Evolutionary conservation across 2,797 vertebrate species (phyloP).

Genomic region (Diplodus sargus): DNA sequence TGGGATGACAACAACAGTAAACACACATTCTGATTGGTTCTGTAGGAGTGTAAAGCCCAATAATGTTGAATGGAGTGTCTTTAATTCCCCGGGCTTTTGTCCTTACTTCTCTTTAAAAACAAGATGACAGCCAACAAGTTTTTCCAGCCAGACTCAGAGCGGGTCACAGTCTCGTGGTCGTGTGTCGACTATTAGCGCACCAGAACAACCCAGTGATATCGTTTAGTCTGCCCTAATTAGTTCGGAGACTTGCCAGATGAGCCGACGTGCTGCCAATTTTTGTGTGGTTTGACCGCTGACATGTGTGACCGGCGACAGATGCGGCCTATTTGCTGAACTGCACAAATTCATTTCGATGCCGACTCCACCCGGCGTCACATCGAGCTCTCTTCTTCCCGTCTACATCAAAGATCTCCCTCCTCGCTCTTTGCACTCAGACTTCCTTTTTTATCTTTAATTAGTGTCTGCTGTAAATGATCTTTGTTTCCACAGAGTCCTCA

Average conservation of each 20-base stretch:
- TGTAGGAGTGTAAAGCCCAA: no score
- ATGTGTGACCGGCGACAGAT: conserved; percentile 47
- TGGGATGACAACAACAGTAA: no score
- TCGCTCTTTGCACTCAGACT: conserved; percentile 15
- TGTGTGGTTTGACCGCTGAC: conserved; percentile 43
- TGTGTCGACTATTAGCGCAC: conserved; percentile 34
- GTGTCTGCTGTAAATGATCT: conserved; percentile 47
- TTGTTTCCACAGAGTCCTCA: conserved; percentile 35
- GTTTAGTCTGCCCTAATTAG: conserved; percentile 40
- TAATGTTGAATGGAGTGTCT: no score
- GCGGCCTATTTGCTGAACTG: conserved; percentile 38
- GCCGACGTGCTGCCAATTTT: conserved; percentile 34
- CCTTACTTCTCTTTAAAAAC: neutral
- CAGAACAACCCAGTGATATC: conserved; percentile 31
- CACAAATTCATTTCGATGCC: conserved; percentile 23
- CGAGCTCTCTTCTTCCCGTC: neutral
- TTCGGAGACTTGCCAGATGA: conserved; percentile 45
- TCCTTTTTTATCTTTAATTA: conserved; percentile 57
- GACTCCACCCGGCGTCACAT: no score
- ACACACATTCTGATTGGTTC: no score
- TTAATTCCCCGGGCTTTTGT: neutral
- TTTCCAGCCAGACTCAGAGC: conserved; percentile 10
- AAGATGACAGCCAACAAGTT: neutral
- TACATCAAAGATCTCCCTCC: conserved; percentile 11
- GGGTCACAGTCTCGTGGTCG: conserved; percentile 19